phyloP scores from a whole-genome alignment of 2,797 vertebrate species.

The Ara ararauna region DNA sequence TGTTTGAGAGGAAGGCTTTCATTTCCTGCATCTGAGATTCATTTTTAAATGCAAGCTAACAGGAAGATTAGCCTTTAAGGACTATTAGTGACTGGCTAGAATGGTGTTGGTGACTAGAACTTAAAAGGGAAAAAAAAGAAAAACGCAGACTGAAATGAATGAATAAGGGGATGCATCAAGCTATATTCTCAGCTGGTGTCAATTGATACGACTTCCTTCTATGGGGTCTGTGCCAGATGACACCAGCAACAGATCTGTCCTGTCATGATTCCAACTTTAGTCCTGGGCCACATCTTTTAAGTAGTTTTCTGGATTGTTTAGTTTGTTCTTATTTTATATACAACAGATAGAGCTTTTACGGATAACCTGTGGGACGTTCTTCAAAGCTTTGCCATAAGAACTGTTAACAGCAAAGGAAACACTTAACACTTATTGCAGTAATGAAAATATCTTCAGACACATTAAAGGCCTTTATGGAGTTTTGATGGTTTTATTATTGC shows the following conservation, averaged over 20 bases:
- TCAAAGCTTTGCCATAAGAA: constrained; percentile 68
- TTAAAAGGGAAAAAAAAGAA: neutral
- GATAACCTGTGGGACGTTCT: constrained; percentile 64
- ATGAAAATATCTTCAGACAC: constrained; percentile 62
- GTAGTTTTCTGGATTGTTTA: constrained; percentile 49
- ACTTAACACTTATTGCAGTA: constrained; percentile 58
- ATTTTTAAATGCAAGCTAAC: constrained; percentile 64
- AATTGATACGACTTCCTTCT: constrained; percentile 30
- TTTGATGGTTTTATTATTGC: constrained; percentile 66
- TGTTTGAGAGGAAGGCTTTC: constrained; percentile 70
- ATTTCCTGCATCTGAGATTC: constrained; percentile 74
- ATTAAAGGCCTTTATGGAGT: constrained; percentile 60
- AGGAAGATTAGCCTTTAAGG: constrained; percentile 61
- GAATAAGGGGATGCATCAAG: neutral
- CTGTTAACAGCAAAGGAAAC: constrained; percentile 58
- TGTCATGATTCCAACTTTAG: neutral
- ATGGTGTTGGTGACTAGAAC: constrained; percentile 40
- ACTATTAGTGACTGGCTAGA: constrained; percentile 23
- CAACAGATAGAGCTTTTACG: constrained; percentile 1
- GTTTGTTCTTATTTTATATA: constrained; percentile 55
- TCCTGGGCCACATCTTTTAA: constrained; percentile 50
- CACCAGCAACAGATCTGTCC: constrained; percentile 3
- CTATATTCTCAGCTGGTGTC: constrained; percentile 38
- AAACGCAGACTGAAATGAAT: neutral
- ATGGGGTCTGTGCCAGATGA: constrained; percentile 4